phyloP scores from a whole-genome alignment of 2,888 invertebrate species.

The Charanyca ferruginea region DNA sequence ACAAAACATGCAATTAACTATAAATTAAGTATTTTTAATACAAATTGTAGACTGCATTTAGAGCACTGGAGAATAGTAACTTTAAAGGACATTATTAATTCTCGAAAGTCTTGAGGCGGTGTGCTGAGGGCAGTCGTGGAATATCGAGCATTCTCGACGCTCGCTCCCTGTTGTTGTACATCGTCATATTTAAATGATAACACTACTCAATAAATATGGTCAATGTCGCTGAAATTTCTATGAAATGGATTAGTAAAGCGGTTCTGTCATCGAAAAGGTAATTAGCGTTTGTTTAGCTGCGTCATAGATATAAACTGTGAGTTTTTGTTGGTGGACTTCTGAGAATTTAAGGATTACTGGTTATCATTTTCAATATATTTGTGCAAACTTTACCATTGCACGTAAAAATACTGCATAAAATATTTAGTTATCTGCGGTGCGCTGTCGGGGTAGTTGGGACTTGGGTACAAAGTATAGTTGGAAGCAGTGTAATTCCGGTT shows the following conservation, averaged over 20 bases:
- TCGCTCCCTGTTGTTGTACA: conserved; percentile 22
- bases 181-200: conserved; percentile 50
- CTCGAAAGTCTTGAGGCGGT: conserved; percentile 63
- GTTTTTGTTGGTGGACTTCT: background rate
- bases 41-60: conserved; percentile 5
- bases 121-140: conserved; percentile 48
- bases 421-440: conserved; percentile 10
- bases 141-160: conserved; percentile 43
- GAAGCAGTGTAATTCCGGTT: conserved; percentile 46
- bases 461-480: conserved; percentile 25
- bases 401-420: conserved; percentile 5
- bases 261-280: conserved; percentile 13
- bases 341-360: conserved; percentile 1
- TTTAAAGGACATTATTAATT: conserved; percentile 69
- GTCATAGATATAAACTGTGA: background rate
- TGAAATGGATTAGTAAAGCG: conserved; percentile 25
- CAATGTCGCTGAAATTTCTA: conserved; percentile 22
- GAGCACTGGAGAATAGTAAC: conserved; percentile 39
- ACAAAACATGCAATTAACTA: no score
- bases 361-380: background rate
- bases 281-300: conserved; percentile 12
- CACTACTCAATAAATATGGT: conserved; percentile 37
- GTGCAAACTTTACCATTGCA: background rate
- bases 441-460: conserved; percentile 24
- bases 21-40: no score